Evolutionary conservation across 2,797 vertebrate genomes (phyloP), one percentile per base, ranked within the genome.

Genomic region (Sciurus vulgaris): DNA sequence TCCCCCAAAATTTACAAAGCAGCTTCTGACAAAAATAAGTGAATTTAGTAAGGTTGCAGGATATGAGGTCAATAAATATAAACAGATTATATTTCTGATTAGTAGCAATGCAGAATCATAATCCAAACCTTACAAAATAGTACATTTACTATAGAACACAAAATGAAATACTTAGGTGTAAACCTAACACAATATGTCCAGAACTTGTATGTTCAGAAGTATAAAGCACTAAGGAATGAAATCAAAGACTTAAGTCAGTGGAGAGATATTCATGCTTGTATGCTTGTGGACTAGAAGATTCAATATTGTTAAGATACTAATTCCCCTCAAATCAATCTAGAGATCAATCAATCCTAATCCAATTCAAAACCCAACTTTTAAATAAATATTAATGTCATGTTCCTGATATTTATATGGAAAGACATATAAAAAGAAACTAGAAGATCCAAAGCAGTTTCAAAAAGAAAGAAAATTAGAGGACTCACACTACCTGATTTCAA

Each of bases 121-220:
- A 94, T 65, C 72, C 33, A 69, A 91, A 88, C 63, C 69, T 86
- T 88, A 38, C 11, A 22, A 93, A 92, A 13, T 4, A 61, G 72
- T 30, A 67, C 28, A 83, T 41, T 81, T 41, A 17, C 5, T 2
- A 38, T 17, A 38, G 18, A 30, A 67, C 6, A 83, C 76, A 87
- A 65, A 79, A 54, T 44, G 5, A 95, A 84, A 91, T 47, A 35
- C 4, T 77, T 67, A 82, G 20, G 30, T 44, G 12, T 61, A 77
- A 90, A 65, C 38, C 33, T 79, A 72, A 47, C 18, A 41, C 81
- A 26, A 76, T 69, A 33, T 41, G 10, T 41, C 28, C 1, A 70
- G 24, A 5, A 49, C 41, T 33, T 69, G 1, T 77, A n/a, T 59
- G 18, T 35, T 63, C 24, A 78, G 82, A 81, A 10, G 38, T 59